phyloP scores from a whole-genome alignment of 2,113 vertebrate genomes.

The Pachycephala philippinensis region DNA sequence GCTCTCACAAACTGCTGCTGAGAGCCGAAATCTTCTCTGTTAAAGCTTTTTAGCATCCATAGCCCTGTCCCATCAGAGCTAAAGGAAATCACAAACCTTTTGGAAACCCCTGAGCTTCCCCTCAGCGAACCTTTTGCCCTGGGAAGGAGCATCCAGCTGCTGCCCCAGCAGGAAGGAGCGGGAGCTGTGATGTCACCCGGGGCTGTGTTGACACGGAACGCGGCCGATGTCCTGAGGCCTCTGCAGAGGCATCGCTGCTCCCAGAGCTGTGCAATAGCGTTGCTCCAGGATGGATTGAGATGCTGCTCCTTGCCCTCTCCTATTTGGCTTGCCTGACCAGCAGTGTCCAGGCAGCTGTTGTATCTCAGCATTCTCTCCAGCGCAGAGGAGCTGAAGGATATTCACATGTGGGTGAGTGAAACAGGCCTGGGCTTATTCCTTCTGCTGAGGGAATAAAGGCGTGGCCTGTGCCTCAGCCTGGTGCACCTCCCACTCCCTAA shows the following conservation, averaged over 20 bases:
- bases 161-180: not conserved
- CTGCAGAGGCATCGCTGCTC: not conserved
- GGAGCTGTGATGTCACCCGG: not conserved
- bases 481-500: not conserved
- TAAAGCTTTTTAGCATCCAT: too few species aligned
- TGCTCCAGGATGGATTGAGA: not conserved
- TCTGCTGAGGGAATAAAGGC: not conserved
- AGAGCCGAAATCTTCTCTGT: too few species aligned
- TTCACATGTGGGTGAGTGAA: not conserved
- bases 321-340: not conserved
- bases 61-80: not conserved
- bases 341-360: not conserved
- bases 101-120: not conserved
- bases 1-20: too few species aligned
- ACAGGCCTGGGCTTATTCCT: not conserved
- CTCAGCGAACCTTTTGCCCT: not conserved
- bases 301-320: not conserved
- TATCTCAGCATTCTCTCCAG: not conserved
- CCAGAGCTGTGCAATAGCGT: not conserved
- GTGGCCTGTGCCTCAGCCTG: not conserved
- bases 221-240: accelerated
- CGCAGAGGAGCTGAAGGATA: not conserved
- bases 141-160: not conserved
- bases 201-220: not conserved
- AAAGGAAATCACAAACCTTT: not conserved